Conservation (phyloP, 2,888 invertebrate genomes). For the Melinaea menophilus region DNA sequence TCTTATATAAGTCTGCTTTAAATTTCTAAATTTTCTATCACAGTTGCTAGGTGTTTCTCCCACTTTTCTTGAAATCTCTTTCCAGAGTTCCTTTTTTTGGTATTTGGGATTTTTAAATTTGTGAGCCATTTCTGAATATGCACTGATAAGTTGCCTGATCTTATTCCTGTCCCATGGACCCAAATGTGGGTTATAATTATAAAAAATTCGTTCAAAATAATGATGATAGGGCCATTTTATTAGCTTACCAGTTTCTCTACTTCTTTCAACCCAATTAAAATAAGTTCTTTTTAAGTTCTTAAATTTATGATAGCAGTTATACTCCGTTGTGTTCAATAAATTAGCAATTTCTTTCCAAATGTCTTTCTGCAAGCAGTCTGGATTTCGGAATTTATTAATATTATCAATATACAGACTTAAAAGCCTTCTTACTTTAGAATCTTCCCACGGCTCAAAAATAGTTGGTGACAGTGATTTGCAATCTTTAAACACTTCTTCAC, state of each 20-base stretch:
- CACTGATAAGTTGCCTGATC: constrained; percentile 53
- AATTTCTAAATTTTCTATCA: constrained; percentile 68
- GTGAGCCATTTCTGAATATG: constrained; percentile 57
- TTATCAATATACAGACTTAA: constrained; percentile 63
- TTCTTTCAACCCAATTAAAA: constrained; percentile 57
- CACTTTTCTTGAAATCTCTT: constrained; percentile 53
- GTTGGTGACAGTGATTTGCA: constrained; percentile 53
- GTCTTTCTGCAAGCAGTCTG: constrained; percentile 59
- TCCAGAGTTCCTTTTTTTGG: constrained; percentile 68
- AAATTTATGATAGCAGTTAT: constrained; percentile 69
- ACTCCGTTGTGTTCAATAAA: constrained; percentile 58
- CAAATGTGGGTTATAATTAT: constrained; percentile 52
- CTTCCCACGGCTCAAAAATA: constrained; percentile 63
- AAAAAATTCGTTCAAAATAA: constrained; percentile 67
- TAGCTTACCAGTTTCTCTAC: constrained; percentile 52
- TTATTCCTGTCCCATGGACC: constrained; percentile 61
- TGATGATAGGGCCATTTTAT: constrained; percentile 65
- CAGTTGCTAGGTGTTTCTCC: constrained; percentile 54
- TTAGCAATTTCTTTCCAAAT: constrained; percentile 67
- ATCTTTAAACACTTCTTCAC: constrained; percentile 66
- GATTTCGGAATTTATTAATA: constrained; percentile 51
- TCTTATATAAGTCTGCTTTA: constrained; percentile 66
- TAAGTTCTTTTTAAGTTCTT: constrained; percentile 68
- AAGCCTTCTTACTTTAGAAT: constrained; percentile 55
- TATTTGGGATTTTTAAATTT: constrained; percentile 62